phyloP scores from a whole-genome alignment of 2,113 vertebrate genomes.

The Pterocles gutturalis region DNA sequence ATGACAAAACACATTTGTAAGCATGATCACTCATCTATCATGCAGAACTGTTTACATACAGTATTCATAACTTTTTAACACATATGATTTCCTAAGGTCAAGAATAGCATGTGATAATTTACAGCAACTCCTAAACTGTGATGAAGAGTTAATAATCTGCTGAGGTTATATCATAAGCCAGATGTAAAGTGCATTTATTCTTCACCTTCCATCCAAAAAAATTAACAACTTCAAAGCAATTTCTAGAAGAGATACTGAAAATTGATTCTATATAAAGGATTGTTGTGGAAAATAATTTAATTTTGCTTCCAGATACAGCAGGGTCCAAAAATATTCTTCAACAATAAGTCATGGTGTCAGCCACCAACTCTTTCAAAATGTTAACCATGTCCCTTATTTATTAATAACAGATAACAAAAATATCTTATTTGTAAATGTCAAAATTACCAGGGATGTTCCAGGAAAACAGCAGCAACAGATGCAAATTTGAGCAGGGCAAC shows the following conservation, averaged over 20 bases:
- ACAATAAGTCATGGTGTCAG: not conserved
- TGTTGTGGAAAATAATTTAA: not conserved
- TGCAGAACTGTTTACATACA: not conserved
- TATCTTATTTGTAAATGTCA: not conserved
- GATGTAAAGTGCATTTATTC: not conserved
- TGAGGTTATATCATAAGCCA: not conserved
- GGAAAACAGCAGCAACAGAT: not conserved
- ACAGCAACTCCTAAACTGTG: not conserved
- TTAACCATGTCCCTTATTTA: not conserved
- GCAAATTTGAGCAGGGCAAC: not conserved
- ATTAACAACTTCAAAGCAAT: not conserved
- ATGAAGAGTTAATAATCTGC: not conserved
- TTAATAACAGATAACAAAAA: not conserved
- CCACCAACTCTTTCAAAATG: not conserved
- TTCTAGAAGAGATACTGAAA: not conserved
- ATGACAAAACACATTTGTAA: not conserved
- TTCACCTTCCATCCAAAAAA: not conserved
- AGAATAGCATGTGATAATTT: not conserved
- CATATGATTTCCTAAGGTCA: not conserved
- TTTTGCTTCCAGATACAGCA: not conserved
- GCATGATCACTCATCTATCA: not conserved
- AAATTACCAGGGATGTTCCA: not conserved
- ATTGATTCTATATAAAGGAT: not conserved
- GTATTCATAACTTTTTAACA: not conserved
- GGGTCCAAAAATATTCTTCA: not conserved